phyloP scores from a whole-genome alignment of 2,888 invertebrate species.

The Autographa pulchrina region DNA sequence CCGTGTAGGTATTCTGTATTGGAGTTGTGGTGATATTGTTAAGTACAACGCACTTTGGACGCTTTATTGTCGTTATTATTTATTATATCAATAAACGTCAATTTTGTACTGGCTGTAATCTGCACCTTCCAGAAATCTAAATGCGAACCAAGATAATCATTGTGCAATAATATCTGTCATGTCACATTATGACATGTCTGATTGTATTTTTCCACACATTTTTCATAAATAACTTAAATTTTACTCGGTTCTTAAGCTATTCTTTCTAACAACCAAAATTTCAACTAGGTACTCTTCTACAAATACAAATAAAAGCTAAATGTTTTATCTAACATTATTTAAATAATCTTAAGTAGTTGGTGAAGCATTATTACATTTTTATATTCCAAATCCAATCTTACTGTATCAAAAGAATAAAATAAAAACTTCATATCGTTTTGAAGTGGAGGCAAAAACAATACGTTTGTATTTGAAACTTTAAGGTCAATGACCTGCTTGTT shows the following conservation, averaged over 20 bases:
- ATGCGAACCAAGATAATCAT: no score
- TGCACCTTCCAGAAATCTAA: no score
- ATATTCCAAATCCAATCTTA: background rate
- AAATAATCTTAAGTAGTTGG: background rate
- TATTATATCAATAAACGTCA: no score
- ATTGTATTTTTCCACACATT: no score
- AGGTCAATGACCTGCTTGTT: slow-evolving; percentile 17
- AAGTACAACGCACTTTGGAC: background rate
- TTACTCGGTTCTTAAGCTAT: no score
- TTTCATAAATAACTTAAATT: no score
- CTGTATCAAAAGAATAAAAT: background rate
- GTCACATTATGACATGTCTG: no score
- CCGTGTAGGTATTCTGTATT: slow-evolving; percentile 24
- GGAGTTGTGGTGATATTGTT: slow-evolving; percentile 14
- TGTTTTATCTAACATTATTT: background rate
- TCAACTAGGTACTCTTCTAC: no score
- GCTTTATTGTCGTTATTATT: no score
- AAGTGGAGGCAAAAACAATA: slow-evolving; percentile 14
- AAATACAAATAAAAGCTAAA: background rate
- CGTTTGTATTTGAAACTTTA: slow-evolving; percentile 12
- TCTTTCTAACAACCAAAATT: no score
- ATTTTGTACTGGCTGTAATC: no score
- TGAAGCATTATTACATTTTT: background rate
- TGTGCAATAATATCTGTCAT: no score
- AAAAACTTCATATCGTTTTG: slow-evolving; percentile 6